Conservation (phyloP, 2,888 invertebrate species). For the Ceramica pisi region DNA sequence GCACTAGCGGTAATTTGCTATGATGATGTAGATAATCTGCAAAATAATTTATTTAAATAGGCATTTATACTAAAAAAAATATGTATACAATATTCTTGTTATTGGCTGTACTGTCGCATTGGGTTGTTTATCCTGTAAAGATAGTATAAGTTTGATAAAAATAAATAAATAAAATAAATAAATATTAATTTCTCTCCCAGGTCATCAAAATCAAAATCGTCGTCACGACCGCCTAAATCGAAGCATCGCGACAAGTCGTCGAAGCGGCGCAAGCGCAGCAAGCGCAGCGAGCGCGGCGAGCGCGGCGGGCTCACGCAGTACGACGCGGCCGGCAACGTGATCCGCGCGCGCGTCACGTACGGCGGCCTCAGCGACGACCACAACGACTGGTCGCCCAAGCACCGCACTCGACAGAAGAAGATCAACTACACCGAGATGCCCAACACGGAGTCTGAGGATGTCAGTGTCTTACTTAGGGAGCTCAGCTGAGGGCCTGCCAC, state of each 20-base stretch:
- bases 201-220: constrained; percentile 70
- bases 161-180: too few relatives aligned
- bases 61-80: too few relatives aligned
- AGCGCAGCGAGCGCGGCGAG: constrained; percentile 69
- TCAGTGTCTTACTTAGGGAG: constrained; percentile 72
- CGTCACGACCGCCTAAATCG: constrained; percentile 63
- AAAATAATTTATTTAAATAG: too few relatives aligned
- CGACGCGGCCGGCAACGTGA: constrained; percentile 83
- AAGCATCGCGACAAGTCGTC: constrained; percentile 70
- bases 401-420: constrained; percentile 93
- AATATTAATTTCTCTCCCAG: constrained; percentile 48
- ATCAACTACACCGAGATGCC: constrained; percentile 95
- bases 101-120: too few relatives aligned
- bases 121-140: too few relatives aligned
- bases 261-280: constrained; percentile 70
- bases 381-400: constrained; percentile 91
- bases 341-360: constrained; percentile 88
- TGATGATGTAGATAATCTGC: too few relatives aligned
- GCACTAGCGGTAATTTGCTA: too few relatives aligned
- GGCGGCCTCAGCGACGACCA: constrained; percentile 88
- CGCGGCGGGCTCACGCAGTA: constrained; percentile 80
- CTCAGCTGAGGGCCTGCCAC: too few relatives aligned
- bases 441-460: constrained; percentile 94
- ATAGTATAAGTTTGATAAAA: too few relatives aligned
- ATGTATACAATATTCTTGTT: too few relatives aligned